Evolutionary conservation across 1,140 invertebrate species (phyloP).

Genomic region (Lerema accius): DNA sequence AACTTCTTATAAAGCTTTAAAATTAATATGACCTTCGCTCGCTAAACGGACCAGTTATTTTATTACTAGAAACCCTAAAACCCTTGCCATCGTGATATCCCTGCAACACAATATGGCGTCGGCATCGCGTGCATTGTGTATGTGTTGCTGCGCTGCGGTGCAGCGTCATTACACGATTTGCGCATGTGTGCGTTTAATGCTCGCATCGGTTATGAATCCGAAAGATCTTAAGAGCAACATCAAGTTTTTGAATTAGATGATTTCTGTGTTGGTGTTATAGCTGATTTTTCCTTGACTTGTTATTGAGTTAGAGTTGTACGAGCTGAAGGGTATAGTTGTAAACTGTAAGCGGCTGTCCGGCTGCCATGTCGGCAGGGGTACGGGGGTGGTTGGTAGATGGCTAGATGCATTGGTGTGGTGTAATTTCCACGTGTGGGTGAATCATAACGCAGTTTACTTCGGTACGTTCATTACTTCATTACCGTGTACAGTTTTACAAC

Average conservation of each 20-base stretch:
- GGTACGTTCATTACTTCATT: background rate
- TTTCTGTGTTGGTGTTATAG: background rate
- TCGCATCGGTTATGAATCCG: background rate
- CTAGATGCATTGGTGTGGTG: slow-evolving; percentile 14
- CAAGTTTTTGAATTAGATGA: background rate
- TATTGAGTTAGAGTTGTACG: background rate
- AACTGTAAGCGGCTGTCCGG: slow-evolving; percentile 15
- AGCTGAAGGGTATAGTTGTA: background rate
- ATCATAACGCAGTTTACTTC: background rate
- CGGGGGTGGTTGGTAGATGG: slow-evolving; percentile 11
- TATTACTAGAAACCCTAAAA: too few relatives aligned
- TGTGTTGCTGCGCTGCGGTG: background rate
- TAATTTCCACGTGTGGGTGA: slow-evolving; percentile 1
- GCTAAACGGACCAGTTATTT: too few relatives aligned
- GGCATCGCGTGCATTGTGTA: slow-evolving; percentile 9
- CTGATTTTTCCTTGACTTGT: slow-evolving; percentile 9
- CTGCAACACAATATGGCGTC: slow-evolving; percentile 13
- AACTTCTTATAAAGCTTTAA: too few relatives aligned
- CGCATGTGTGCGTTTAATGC: slow-evolving; percentile 11
- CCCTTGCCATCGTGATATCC: too few relatives aligned
- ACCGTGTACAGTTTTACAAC: too few relatives aligned
- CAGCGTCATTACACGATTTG: slow-evolving; percentile 2
- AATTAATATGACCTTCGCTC: too few relatives aligned
- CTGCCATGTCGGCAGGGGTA: background rate
- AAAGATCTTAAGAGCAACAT: background rate